These are phyloP conservation scores for Monarcha castaneiventris DNA, from an alignment of 2,113 vertebrate species.

Conservation along the genomic window DNA sequence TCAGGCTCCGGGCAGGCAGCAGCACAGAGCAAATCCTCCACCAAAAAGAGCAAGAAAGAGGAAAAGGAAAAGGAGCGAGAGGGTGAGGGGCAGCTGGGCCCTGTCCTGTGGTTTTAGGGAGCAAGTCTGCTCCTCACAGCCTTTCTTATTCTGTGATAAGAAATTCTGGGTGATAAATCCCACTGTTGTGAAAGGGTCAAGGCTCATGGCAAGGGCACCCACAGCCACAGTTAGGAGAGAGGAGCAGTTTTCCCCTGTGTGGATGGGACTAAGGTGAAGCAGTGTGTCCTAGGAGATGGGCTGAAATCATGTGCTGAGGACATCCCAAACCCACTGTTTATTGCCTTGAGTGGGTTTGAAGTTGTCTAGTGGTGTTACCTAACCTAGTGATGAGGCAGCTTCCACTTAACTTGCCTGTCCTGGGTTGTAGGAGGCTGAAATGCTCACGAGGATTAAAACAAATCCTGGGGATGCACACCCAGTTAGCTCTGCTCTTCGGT, in stretches of 20 bases:
- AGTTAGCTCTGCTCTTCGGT: neutral
- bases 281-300: neutral
- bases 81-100: constrained; percentile 70
- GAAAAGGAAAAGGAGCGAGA: constrained; percentile 97
- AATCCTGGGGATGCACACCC: neutral
- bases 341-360: neutral
- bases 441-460: neutral
- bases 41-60: constrained; percentile 98
- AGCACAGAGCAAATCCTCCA: constrained; percentile 89
- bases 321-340: neutral
- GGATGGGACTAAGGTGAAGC: neutral
- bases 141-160: neutral
- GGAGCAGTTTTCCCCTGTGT: neutral
- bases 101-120: neutral
- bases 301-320: neutral
- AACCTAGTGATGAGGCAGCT: neutral
- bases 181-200: neutral
- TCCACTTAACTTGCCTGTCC: neutral
- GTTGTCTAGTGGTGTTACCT: neutral
- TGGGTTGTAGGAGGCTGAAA: neutral
- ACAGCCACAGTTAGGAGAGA: neutral
- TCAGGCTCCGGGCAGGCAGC: constrained; percentile 76
- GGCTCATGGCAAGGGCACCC: neutral
- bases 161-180: neutral
- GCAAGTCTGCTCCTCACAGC: neutral